Conservation (phyloP, 2,888 invertebrate species). For the Serripes groenlandicus region DNA sequence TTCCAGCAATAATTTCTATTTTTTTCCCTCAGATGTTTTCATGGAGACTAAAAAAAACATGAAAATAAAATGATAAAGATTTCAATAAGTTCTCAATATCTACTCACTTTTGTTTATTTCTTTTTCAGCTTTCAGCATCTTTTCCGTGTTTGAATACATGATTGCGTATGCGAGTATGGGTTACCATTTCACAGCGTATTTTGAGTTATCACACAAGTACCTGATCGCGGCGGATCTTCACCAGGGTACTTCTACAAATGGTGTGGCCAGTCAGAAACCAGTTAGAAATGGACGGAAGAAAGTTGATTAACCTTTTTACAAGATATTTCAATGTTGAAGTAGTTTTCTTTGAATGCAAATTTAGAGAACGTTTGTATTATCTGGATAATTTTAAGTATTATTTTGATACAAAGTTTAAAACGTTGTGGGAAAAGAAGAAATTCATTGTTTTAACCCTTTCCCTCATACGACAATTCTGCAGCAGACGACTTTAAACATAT, state of each 20-base stretch:
- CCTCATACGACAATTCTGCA: neutral
- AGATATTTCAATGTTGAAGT: too few relatives aligned
- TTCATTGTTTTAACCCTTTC: too few relatives aligned
- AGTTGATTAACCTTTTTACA: too few relatives aligned
- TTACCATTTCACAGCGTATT: conserved; percentile 95
- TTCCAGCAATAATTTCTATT: neutral
- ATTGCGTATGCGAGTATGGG: conserved; percentile 97
- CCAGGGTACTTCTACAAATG: neutral
- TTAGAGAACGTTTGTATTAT: too few relatives aligned
- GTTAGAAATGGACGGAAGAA: conserved; percentile 5
- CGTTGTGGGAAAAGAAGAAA: too few relatives aligned
- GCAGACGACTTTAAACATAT: neutral
- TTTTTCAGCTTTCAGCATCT: conserved; percentile 95
- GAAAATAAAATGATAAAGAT: too few relatives aligned
- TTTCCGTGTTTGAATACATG: conserved; percentile 96
- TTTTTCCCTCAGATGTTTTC: too few relatives aligned
- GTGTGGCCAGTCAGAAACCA: neutral
- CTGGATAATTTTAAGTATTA: too few relatives aligned
- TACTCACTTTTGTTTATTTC: conserved; percentile 63
- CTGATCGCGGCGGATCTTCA: conserved; percentile 60
- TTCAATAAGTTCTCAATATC: too few relatives aligned
- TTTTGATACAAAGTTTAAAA: too few relatives aligned
- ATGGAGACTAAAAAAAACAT: too few relatives aligned
- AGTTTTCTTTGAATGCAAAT: too few relatives aligned
- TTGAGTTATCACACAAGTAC: conserved; percentile 89